Base-by-base conservation (phyloP, 1,140 invertebrate species). In the Trigoniulus corallinus region DNA sequence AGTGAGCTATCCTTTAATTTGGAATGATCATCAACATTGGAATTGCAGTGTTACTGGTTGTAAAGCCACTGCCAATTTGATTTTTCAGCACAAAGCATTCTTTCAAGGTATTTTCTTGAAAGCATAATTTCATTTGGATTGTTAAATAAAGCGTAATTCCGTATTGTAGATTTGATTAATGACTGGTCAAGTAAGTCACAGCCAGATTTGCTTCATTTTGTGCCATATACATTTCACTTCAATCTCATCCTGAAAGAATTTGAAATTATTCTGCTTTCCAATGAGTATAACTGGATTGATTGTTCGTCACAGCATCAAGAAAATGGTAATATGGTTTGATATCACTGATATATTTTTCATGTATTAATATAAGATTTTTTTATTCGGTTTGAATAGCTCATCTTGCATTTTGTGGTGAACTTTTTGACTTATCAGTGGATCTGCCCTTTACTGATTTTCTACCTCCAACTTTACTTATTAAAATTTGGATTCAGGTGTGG, bases 281-380 rank as follows among this genome's bases (percentile, higher is more conserved):
- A 98, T 71, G 88, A 98, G 63, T 89, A 89, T 64, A 99, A 99
- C 67, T 98, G 93, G 95, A 86, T 98, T 57, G 94, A 98, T 67
- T 96, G 91, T 58, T 92, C 88, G 43, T 89, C 86, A 39, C 85
- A 88, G 42, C 84, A 87, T 62, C 86, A 91, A 68, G 91, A 95
- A 72, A 96, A 96, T 67, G 65, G 77, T 78, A 65, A 63, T n/a
- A n/a, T n/a, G n/a, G n/a, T n/a, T n/a, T 60, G 48, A 22, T n/a
- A n/a, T n/a, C n/a, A n/a, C n/a, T n/a, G n/a, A n/a, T n/a, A n/a
- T 20, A 20, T 2, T 48, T 25, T 47, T 21, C 10, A 44, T 46
- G 2, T 46, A 49, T 22, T 53, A 49, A 18, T n/a, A n/a, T n/a
- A n/a, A n/a, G n/a, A n/a, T n/a, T n/a, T n/a, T n/a, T n/a, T n/a